Conservation (phyloP, 2,888 invertebrate species). For the Nephrotoma flavescens region DNA sequence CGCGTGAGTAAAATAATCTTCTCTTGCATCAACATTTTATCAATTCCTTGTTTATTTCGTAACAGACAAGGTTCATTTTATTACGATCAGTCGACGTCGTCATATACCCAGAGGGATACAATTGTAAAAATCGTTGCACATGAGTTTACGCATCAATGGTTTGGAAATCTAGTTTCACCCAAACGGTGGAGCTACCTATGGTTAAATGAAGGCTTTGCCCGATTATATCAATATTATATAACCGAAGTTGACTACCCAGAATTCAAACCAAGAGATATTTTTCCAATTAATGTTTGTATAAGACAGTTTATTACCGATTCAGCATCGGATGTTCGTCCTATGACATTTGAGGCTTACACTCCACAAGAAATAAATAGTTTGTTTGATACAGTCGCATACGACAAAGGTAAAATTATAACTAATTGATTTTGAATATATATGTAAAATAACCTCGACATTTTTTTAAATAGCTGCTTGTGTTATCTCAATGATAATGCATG, state of each 20-base stretch:
- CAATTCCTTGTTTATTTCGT: too few relatives aligned
- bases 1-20: constrained; percentile 7
- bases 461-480: constrained; percentile 19
- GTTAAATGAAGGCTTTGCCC: constrained; percentile 13
- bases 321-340: constrained; percentile 59
- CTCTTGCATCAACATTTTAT: too few relatives aligned
- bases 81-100: background rate
- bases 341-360: constrained; percentile 65
- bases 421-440: background rate
- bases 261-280: constrained; percentile 62
- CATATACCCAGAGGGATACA: background rate
- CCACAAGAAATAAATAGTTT: constrained; percentile 70
- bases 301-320: constrained; percentile 58
- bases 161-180: too few relatives aligned
- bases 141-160: too few relatives aligned
- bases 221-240: constrained; percentile 48
- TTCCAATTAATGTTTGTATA: constrained; percentile 59
- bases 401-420: constrained; percentile 46
- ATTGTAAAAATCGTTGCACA: background rate
- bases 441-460: too few relatives aligned
- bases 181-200: too few relatives aligned
- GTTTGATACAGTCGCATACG: constrained; percentile 76
- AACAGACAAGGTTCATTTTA: background rate
- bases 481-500: background rate
- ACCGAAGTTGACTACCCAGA: constrained; percentile 39